A percentile compares a stretch with the other conserved stretches of the same genome.
Evolutionary conservation across 2,797 vertebrate species (phyloP).

Genomic region (Anisognathus igniventris): DNA sequence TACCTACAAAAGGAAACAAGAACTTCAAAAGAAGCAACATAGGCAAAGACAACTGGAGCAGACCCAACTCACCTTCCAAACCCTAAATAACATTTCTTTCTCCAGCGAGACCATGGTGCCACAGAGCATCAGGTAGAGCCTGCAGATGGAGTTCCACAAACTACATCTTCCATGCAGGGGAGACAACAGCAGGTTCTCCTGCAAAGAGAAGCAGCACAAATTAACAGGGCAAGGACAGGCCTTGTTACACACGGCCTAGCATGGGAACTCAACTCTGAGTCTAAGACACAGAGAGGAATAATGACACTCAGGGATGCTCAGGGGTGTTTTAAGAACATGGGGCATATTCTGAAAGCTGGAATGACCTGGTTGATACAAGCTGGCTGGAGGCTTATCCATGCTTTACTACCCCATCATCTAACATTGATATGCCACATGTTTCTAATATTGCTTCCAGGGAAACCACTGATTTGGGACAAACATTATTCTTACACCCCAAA

Average conservation of each 20-base stretch:
- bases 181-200: not conserved
- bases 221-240: not conserved
- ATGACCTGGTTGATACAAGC: not conserved
- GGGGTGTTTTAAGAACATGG: not conserved
- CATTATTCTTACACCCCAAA: not conserved
- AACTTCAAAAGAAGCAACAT: not conserved
- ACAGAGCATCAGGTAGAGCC: not conserved
- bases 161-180: fast-evolving
- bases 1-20: not conserved
- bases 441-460: not conserved
- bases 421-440: not conserved
- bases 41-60: not conserved
- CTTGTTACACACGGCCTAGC: not conserved
- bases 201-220: not conserved
- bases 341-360: not conserved
- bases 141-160: not conserved
- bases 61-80: not conserved
- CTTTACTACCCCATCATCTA: not conserved
- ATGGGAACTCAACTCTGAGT: not conserved
- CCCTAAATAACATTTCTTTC: not conserved
- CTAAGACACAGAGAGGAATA: not conserved
- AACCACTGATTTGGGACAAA: not conserved
- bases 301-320: not conserved
- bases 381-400: not conserved
- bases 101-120: not conserved